A percentile compares a stretch with the other conserved stretches of the same genome.
Conservation (phyloP, 2,888 invertebrate genomes). For the Drosophila acutilabella region DNA sequence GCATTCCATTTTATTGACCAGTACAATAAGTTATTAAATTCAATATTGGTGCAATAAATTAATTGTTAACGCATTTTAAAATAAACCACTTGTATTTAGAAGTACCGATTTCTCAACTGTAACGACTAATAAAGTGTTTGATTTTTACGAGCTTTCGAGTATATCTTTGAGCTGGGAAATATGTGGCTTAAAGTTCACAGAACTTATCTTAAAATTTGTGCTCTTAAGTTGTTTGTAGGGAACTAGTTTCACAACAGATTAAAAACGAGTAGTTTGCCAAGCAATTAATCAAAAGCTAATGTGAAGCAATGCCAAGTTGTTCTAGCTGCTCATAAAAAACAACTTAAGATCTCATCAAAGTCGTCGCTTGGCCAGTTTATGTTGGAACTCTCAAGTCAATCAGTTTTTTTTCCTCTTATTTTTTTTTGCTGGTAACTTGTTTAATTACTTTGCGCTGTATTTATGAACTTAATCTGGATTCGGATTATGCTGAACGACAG, state of each 20-base stretch:
- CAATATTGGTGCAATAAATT: too few relatives aligned
- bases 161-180: background rate
- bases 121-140: background rate
- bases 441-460: slow-evolving; percentile 47
- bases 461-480: slow-evolving; percentile 45
- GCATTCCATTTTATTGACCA: slow-evolving; percentile 12
- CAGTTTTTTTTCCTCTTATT: background rate
- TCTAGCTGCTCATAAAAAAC: slow-evolving; percentile 22
- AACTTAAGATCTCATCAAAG: slow-evolving; percentile 40
- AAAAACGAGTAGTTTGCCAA: slow-evolving; percentile 11
- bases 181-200: background rate
- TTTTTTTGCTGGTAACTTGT: slow-evolving; percentile 1
- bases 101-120: too few relatives aligned
- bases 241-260: slow-evolving; percentile 26
- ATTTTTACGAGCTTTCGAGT: background rate
- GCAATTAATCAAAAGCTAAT: slow-evolving; percentile 31
- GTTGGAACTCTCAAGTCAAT: slow-evolving; percentile 35
- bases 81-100: too few relatives aligned
- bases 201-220: background rate
- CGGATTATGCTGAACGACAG: slow-evolving; percentile 6
- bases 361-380: slow-evolving; percentile 26
- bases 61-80: too few relatives aligned
- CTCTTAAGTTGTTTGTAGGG: background rate
- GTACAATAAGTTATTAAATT: background rate
- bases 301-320: slow-evolving; percentile 31